Evolutionary conservation across 2,797 vertebrate genomes (phyloP), one percentile per base, ranked within the genome.

Genomic region (Sphenopsis melanotis): DNA sequence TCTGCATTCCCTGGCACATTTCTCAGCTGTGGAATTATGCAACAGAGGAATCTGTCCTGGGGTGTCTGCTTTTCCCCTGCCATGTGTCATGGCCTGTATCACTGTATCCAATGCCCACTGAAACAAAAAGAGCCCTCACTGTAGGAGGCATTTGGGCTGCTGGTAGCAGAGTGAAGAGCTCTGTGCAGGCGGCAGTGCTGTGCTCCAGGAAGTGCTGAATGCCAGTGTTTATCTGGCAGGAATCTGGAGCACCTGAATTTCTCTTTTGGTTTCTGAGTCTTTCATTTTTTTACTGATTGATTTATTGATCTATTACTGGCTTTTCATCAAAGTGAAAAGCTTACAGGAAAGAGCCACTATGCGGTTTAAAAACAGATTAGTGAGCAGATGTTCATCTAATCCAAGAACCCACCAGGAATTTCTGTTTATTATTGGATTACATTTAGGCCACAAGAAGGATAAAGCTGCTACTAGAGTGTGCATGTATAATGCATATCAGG

Each of bases 321-420:
- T 91, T 95, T 85, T 81, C 49, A 89, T 56, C 69, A 19, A 78
- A 95, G 55, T 83, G 61, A 82, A 93, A 86, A 72, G 24, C 63
- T 79, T 72, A 36, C 1, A 3, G 23, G 30, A 39, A 82, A 94
- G 85, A 81, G 14, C 30, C 66, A 88, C 52, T 74, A 15, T 53
- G 49, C 76, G 83, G 70, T 93, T 93, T 75, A 71, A 70, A 80
- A 87, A 49, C 78, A 83, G 74, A 76, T 79, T 91, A 94, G 55
- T 19, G 52, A 96, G 70, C 91, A 96, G 89, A 66, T 94, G 89
- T 90, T 90, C 70, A 66, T 60, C 70, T 86, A 86, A 91, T 86
- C 76, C 52, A 69, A 88, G 63, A 52, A 86, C 22, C 36, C 61
- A 69, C 39, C 59, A 70, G 59, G 70, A 92, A 46, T 80, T 89